Percentiles rank a stretch among this genome's conserved stretches.
phyloP scores from a whole-genome alignment of 2,113 vertebrate species.

The Cynocephalus volans region DNA sequence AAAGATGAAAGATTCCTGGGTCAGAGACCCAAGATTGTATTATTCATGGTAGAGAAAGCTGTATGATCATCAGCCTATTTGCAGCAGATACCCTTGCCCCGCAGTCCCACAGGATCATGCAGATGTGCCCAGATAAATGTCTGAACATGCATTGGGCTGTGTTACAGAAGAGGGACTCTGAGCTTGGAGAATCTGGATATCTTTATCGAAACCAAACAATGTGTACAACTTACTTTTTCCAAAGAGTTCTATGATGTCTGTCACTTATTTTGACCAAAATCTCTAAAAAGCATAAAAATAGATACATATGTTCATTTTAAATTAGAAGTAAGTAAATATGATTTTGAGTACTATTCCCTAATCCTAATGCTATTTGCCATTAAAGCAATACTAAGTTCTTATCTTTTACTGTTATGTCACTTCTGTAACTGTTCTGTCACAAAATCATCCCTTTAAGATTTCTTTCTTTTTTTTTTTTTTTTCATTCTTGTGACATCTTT shows the following conservation, averaged over 20 bases:
- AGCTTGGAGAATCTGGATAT: neutral
- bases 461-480: neutral
- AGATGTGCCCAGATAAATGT: neutral
- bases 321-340: neutral
- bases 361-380: neutral
- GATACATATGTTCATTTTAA: neutral
- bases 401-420: neutral
- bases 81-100: neutral
- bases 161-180: neutral
- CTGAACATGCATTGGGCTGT: neutral
- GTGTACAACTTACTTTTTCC: neutral
- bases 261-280: neutral
- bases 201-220: conserved; percentile 8
- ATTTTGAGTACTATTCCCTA: neutral
- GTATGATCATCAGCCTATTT: neutral
- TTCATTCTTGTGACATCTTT: neutral
- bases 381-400: neutral
- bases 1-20: neutral
- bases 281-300: neutral
- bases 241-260: neutral
- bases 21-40: neutral
- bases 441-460: neutral
- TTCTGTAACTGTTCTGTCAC: neutral
- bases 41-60: too few relatives aligned
- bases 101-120: neutral